phyloP scores from a whole-genome alignment of 92 coral and sea anemone genomes.

The Porites lobata region DNA sequence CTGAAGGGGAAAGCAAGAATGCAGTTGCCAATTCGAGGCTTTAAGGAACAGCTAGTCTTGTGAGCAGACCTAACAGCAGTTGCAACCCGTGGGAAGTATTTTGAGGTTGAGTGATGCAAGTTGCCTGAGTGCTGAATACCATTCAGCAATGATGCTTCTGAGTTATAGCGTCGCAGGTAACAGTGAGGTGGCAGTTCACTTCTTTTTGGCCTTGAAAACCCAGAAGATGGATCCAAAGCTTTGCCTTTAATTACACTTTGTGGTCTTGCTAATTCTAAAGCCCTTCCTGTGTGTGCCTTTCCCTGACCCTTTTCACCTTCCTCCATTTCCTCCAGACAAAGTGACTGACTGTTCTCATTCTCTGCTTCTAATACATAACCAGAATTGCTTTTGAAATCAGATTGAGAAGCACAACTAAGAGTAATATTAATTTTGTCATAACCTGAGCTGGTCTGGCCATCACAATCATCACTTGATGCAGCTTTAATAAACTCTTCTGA shows the following conservation, averaged over 20 bases:
- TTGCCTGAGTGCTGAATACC: neutral
- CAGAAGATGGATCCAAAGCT: neutral
- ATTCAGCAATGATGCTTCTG: conserved; percentile 7
- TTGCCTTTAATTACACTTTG: neutral
- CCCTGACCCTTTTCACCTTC: neutral
- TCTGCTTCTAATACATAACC: neutral
- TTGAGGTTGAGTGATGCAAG: neutral
- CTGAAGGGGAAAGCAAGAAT: conserved; percentile 86
- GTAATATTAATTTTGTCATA: neutral
- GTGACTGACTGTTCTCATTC: neutral
- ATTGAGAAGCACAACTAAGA: neutral
- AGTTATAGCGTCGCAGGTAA: conserved; percentile 7
- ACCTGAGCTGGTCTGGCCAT: neutral
- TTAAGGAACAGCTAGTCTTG: neutral
- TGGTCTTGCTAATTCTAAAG: neutral
- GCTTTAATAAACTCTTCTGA: conserved; percentile 36
- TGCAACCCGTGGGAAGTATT: neutral
- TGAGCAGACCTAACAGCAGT: neutral
- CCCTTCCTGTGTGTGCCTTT: neutral
- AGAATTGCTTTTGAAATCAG: neutral
- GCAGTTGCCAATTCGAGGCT: conserved; percentile 76
- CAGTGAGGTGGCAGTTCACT: neutral
- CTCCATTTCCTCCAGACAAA: neutral
- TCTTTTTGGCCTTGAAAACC: neutral
- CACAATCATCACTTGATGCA: neutral